phyloP scores from a whole-genome alignment of 2,888 invertebrate genomes.

The Andrena marginata region DNA sequence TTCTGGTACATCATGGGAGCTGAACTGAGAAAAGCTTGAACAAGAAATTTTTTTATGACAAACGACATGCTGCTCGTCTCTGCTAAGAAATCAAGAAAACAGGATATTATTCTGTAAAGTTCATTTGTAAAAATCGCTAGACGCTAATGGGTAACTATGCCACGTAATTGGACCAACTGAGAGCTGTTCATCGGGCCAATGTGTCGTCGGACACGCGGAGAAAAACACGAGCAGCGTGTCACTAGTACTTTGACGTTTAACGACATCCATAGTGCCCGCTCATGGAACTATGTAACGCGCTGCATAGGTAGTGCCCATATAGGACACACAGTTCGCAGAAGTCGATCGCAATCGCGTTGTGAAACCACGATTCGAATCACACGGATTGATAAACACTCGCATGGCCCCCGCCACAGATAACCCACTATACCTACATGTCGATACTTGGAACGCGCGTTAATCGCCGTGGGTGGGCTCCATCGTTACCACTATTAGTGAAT shows the following conservation, averaged over 20 bases:
- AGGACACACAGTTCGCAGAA: too few relatives aligned
- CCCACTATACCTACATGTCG: conserved; percentile 53
- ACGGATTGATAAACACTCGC: conserved; percentile 4
- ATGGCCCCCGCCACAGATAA: conserved; percentile 44
- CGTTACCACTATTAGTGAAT: conserved; percentile 54
- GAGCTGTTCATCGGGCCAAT: not conserved
- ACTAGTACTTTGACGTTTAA: conserved; percentile 45
- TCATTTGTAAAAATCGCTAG: too few relatives aligned
- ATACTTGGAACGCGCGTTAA: conserved; percentile 57
- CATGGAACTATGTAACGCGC: conserved; percentile 61
- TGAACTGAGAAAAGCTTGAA: too few relatives aligned
- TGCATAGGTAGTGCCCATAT: too few relatives aligned
- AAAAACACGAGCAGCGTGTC: conserved; percentile 66
- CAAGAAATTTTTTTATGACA: too few relatives aligned
- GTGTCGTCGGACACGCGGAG: conserved; percentile 28
- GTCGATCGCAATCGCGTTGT: too few relatives aligned
- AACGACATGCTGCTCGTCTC: too few relatives aligned
- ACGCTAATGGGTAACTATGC: too few relatives aligned
- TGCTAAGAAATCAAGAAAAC: too few relatives aligned
- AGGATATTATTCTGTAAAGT: too few relatives aligned
- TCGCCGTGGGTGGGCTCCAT: conserved; percentile 69
- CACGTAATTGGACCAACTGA: not conserved
- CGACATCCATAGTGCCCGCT: conserved; percentile 48
- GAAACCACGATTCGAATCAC: conserved; percentile 1
- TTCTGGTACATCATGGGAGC: too few relatives aligned